Conservation (phyloP, 2,888 invertebrate species). For the Diaperis boleti region DNA sequence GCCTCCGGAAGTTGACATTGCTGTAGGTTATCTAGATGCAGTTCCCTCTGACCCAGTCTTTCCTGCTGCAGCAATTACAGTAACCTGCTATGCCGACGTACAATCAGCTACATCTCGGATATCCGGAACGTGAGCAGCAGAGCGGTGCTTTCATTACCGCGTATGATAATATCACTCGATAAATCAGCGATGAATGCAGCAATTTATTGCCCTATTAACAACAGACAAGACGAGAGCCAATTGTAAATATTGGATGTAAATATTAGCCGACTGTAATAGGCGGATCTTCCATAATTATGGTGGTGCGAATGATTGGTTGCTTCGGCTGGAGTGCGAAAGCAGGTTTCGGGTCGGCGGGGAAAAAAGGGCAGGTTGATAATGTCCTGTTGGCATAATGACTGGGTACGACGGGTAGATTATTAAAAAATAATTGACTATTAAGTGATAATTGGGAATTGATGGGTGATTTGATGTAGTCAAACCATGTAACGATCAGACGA, state of each 20-base stretch:
- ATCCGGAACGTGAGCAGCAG: slow-evolving; percentile 45
- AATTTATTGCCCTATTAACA: slow-evolving; percentile 64
- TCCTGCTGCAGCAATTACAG: slow-evolving; percentile 23
- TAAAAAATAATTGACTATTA: too few species aligned
- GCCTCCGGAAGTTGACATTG: background rate
- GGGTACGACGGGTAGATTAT: background rate
- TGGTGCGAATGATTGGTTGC: slow-evolving; percentile 33
- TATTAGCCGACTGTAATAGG: slow-evolving; percentile 57
- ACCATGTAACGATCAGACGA: too few species aligned
- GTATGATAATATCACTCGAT: slow-evolving; percentile 60
- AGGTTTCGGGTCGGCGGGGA: background rate
- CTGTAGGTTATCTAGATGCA: slow-evolving; percentile 21
- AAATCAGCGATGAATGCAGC: slow-evolving; percentile 62
- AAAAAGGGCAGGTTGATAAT: slow-evolving; percentile 18
- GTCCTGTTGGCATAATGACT: slow-evolving; percentile 9
- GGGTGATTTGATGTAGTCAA: too few species aligned
- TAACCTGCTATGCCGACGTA: slow-evolving; percentile 38
- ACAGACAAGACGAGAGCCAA: slow-evolving; percentile 62
- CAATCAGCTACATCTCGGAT: slow-evolving; percentile 45
- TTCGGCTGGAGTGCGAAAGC: slow-evolving; percentile 20
- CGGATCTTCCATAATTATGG: slow-evolving; percentile 42
- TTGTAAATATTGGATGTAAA: slow-evolving; percentile 64
- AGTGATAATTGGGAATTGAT: too few species aligned
- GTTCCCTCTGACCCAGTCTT: slow-evolving; percentile 8
- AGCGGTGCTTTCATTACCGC: slow-evolving; percentile 51